Conservation (phyloP, 2,888 invertebrate species). For the Torymus auratus region DNA sequence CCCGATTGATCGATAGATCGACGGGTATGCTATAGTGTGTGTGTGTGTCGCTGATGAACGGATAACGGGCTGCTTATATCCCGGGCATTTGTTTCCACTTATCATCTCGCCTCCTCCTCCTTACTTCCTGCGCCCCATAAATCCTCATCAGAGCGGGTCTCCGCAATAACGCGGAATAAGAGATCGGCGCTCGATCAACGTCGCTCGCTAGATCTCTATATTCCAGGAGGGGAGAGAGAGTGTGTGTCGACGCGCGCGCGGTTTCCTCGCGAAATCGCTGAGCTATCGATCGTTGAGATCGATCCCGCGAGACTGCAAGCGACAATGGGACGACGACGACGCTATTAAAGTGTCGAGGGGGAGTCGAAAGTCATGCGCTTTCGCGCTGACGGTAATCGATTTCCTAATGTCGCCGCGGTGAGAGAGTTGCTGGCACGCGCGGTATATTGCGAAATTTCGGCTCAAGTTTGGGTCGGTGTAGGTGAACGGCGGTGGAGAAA, state of each 20-base stretch:
- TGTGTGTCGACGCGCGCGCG: too few relatives aligned
- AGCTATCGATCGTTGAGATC: background rate
- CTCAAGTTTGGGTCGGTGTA: too few relatives aligned
- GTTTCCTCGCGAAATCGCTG: conserved; percentile 11
- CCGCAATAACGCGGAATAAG: conserved; percentile 61
- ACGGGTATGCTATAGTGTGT: background rate
- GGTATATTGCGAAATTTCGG: too few relatives aligned
- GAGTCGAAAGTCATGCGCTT: too few relatives aligned
- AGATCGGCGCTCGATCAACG: conserved; percentile 48
- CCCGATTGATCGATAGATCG: conserved; percentile 25
- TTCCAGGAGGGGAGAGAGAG: background rate
- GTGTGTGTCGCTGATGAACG: conserved; percentile 32
- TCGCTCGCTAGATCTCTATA: conserved; percentile 32
- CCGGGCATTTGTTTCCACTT: conserved; percentile 43
- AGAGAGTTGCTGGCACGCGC: background rate
- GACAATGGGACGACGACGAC: background rate
- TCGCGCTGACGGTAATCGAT: too few relatives aligned
- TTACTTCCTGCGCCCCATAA: conserved; percentile 47
- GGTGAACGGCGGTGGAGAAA: too few relatives aligned
- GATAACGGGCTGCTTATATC: conserved; percentile 14
- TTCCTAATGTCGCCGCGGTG: background rate
- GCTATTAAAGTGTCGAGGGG: background rate
- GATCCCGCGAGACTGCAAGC: too few relatives aligned
- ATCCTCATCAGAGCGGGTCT: conserved; percentile 55
- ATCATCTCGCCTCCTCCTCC: conserved; percentile 28